Evolutionary conservation across 2,797 vertebrate species (phyloP), one percentile per base, ranked within the genome.

Genomic region (Eulemur albifrons): DNA sequence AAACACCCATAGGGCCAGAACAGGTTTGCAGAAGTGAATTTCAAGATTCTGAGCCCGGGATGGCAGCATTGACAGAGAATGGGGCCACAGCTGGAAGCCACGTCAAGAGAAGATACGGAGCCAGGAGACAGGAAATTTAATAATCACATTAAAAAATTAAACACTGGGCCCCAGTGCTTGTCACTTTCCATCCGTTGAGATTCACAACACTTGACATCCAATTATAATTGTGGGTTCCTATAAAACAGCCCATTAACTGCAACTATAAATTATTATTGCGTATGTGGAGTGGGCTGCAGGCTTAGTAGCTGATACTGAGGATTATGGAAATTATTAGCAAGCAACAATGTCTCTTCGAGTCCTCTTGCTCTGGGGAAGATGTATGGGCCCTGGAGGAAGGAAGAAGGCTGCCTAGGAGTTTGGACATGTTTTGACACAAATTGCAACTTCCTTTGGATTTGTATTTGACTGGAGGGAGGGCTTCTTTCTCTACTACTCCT

Each of bases 141-240:
- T 97, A 91, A 97, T 95, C 96, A 90, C 76, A 87, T 97, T 95
- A 96, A 97, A 96, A 96, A 97, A 96, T 97, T 94, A 97, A 97
- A 97, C 94, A 86, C 76, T 89, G 90, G 96, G 93, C 45, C 96
- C n/a, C 82, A 65, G 17, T 73, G 65, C 95, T 97, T 97, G 54
- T n/a, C 35, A 18, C 87, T 73, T 96, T 92, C 91, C 30, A 94
- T 84, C 96, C 75, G n/a, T 93, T 88, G 94, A 97, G 96, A 95
- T 8, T 52, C 82, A 92, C 92, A 75, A 93, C 96, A 90, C 96
- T 98, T 98, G 98, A 97, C 98, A 98, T 97, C 97, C 98, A 98
- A 97, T 96, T 96, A 97, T 96, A 95, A 95, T 81, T 89, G 88
- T 88, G 80, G 97, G 91, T 93, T 97, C 81, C 96, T 95, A 73